These are phyloP conservation scores for Antedon mediterranea DNA, from an alignment of 53 echinoderm and acorn worm species.

Conservation along the genomic window DNA sequence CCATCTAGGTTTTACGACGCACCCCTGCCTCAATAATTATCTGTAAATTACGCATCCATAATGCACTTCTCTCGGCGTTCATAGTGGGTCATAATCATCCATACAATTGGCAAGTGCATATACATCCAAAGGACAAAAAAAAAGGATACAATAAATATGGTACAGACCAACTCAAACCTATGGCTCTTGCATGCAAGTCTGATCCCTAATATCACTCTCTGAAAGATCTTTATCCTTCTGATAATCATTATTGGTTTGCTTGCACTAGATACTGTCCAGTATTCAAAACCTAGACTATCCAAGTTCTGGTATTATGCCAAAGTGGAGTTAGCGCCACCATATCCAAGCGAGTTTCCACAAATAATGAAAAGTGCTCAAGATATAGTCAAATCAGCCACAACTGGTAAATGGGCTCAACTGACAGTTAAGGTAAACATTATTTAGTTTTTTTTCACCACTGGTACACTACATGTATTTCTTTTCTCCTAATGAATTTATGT, in stretches of 20 bases:
- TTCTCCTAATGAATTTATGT: no score
- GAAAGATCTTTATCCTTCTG: neutral
- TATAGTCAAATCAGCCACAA: conserved; percentile 47
- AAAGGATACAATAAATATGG: no score
- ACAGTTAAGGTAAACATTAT: conserved; percentile 58
- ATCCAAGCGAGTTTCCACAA: conserved; percentile 72
- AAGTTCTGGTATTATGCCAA: conserved; percentile 99
- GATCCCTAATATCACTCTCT: neutral
- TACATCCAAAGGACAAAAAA: no score
- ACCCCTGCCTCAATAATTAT: no score
- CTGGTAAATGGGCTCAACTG: conserved; percentile 65
- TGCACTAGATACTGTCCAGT: conserved; percentile 45
- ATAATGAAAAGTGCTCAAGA: conserved; percentile 51
- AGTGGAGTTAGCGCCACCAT: conserved; percentile 82
- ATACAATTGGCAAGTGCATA: no score
- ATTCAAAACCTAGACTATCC: conserved; percentile 62
- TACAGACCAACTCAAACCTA: neutral
- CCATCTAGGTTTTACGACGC: no score
- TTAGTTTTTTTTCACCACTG: no score
- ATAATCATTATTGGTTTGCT: no score
- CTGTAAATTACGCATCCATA: no score
- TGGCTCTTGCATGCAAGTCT: neutral
- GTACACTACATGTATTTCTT: no score
- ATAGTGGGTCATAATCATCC: no score
- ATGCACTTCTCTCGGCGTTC: no score